A percentile compares a stretch with the other conserved stretches of the same genome.
Conservation (phyloP, 2,113 vertebrate species). For the Oostethus manadensis region DNA sequence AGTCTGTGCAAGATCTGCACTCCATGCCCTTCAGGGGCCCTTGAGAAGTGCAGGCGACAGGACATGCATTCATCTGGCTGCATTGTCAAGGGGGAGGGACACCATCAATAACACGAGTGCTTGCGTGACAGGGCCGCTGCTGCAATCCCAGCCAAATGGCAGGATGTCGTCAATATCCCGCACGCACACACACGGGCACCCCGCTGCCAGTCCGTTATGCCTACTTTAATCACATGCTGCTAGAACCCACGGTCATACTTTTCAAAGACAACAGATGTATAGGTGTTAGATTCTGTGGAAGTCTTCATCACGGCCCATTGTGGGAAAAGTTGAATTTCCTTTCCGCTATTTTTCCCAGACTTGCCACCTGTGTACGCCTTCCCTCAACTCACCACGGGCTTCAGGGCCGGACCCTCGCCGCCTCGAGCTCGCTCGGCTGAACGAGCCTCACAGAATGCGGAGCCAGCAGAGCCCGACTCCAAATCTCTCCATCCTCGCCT, state of each 20-base stretch:
- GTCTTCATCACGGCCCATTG: background rate
- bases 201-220: conserved; percentile 40
- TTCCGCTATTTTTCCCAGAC: conserved; percentile 64
- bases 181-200: conserved; percentile 33
- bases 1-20: conserved; percentile 46
- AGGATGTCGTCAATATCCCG: conserved; percentile 75
- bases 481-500: conserved; percentile 47
- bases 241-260: conserved; percentile 29
- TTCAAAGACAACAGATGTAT: conserved; percentile 12
- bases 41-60: conserved; percentile 71
- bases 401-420: conserved; percentile 76
- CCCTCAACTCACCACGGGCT: conserved; percentile 72
- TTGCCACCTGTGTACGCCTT: conserved; percentile 81
- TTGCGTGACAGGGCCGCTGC: conserved; percentile 62
- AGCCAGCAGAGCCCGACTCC: conserved; percentile 52
- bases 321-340: conserved; percentile 5
- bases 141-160: conserved; percentile 71
- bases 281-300: background rate
- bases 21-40: conserved; percentile 76
- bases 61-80: conserved; percentile 73
- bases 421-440: conserved; percentile 75
- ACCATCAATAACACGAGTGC: conserved; percentile 72
- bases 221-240: conserved; percentile 38
- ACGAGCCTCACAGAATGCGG: conserved; percentile 77
- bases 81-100: conserved; percentile 71